A percentile compares a stretch with the other conserved stretches of the same genome.
Conservation (phyloP, 2,113 vertebrate genomes). For the Dicaeum eximium region DNA sequence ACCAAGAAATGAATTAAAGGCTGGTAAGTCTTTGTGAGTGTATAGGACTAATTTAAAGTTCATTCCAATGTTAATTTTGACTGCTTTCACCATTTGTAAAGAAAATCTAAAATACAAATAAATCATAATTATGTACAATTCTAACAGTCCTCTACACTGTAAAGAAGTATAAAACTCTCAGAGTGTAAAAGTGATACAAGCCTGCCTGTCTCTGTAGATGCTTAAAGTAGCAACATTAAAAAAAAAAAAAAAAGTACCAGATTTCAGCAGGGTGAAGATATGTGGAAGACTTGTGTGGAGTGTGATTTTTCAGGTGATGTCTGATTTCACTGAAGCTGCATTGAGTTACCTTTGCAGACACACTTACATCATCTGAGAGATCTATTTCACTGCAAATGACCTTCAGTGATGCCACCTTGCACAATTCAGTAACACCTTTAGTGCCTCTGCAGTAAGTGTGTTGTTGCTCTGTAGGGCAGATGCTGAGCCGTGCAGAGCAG, state of each 20-base stretch:
- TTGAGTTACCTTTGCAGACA: neutral
- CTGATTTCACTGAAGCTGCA: neutral
- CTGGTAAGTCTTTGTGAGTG: neutral
- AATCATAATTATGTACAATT: neutral
- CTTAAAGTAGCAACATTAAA: neutral
- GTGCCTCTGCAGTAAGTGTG: neutral
- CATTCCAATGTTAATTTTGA: neutral
- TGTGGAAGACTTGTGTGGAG: accelerated
- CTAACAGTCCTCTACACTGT: neutral
- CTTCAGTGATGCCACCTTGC: neutral
- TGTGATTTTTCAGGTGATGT: neutral
- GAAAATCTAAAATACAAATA: neutral
- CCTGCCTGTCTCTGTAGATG: neutral
- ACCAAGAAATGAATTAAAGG: neutral
- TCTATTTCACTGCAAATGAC: neutral
- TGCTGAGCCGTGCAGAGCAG: accelerated
- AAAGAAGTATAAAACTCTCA: neutral
- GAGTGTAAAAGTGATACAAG: neutral
- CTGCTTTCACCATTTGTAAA: neutral
- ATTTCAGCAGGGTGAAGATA: neutral
- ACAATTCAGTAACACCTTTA: neutral
- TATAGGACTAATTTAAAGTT: neutral
- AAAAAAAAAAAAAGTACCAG: neutral
- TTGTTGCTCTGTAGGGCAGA: neutral
- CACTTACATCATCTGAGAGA: neutral